A percentile compares a stretch with the other conserved stretches of the same genome.
Conservation (phyloP, 53 echinoderm and acorn worm species). For the Luidia sarsii region DNA sequence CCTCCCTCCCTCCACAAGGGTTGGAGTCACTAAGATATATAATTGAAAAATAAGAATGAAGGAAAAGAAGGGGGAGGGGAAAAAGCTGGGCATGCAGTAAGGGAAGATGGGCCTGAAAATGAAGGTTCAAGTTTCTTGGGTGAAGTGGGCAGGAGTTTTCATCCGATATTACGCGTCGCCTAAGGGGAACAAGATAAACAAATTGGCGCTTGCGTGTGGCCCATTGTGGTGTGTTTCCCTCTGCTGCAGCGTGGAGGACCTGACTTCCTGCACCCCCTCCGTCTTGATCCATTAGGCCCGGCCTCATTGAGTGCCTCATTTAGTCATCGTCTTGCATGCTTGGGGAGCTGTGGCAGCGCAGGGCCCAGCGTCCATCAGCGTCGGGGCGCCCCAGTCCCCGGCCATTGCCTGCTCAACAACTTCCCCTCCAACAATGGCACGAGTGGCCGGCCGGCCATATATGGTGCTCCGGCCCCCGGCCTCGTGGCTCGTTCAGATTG, state of each 20-base stretch:
- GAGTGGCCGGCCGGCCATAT: conserved; percentile 56
- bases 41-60: not conserved
- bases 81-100: not conserved
- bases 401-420: conserved; percentile 48
- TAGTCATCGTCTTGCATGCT: conserved; percentile 58
- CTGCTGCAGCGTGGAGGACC: conserved; percentile 28
- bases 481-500: conserved; percentile 71
- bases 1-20: conserved; percentile 28
- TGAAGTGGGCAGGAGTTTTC: conserved; percentile 57
- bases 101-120: conserved; percentile 41
- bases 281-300: conserved; percentile 53
- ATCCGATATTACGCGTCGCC: conserved; percentile 51
- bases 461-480: conserved; percentile 57
- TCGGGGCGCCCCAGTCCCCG: conserved; percentile 14
- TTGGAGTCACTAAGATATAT: not conserved
- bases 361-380: conserved; percentile 43
- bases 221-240: conserved; percentile 48
- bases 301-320: conserved; percentile 59
- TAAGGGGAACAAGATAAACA: conserved; percentile 54
- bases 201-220: conserved; percentile 57
- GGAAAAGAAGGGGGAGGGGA: not conserved
- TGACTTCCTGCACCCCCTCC: conserved; percentile 18
- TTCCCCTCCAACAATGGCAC: conserved; percentile 74
- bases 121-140: conserved; percentile 52
- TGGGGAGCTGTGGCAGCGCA: conserved; percentile 49